Evolutionary conservation across 2,888 invertebrate species (phyloP).

Genomic region (Ochlodes sylvanus): DNA sequence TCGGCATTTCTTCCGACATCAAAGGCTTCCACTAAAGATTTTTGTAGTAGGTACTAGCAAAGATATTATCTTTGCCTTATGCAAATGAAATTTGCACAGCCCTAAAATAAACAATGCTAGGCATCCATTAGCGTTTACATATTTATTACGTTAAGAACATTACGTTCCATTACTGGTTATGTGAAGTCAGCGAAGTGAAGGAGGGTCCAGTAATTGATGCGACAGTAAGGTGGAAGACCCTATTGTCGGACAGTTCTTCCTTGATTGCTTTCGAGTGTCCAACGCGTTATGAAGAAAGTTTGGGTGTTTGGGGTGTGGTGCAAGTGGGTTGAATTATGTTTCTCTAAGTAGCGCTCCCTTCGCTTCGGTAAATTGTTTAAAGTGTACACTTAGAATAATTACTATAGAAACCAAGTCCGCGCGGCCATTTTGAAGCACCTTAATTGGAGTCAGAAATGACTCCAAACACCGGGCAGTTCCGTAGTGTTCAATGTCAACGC

Average conservation of each 20-base stretch:
- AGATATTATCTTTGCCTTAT: not conserved
- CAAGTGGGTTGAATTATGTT: not conserved
- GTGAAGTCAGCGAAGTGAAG: conserved; percentile 13
- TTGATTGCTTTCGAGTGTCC: conserved; percentile 58
- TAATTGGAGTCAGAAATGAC: no score
- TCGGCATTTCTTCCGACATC: no score
- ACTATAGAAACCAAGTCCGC: no score
- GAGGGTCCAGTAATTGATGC: conserved; percentile 22
- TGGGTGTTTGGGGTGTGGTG: conserved; percentile 35
- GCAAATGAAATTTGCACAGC: not conserved
- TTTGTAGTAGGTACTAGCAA: no score
- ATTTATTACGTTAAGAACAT: conserved; percentile 7
- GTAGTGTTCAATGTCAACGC: no score
- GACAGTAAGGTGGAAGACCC: conserved; percentile 18
- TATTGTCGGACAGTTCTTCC: conserved; percentile 33
- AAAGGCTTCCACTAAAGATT: no score
- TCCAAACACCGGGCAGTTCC: no score
- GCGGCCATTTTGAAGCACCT: no score
- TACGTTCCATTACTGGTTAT: conserved; percentile 17
- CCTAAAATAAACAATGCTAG: not conserved
- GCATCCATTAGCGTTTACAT: not conserved
- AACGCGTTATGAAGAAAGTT: conserved; percentile 56
- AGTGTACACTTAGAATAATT: no score
- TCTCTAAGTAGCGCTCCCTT: no score
- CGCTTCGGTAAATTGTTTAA: no score